Evolutionary conservation across 2,888 invertebrate species (phyloP).

Genomic region (Cephus nigrinus): DNA sequence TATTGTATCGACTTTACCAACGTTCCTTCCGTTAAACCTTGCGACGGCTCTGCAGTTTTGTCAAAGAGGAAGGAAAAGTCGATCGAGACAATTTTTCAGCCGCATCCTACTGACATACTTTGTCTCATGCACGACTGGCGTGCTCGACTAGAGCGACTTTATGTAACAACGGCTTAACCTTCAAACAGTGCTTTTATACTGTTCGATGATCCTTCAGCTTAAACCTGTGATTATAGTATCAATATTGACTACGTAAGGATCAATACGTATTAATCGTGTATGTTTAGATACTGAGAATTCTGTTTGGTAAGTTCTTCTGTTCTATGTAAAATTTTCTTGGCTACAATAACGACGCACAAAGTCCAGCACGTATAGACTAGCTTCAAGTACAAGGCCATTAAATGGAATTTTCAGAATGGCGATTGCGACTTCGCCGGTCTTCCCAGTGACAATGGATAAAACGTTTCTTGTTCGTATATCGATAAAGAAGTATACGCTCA

Average conservation of each 20-base stretch:
- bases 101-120: slow-evolving; percentile 54
- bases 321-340: not conserved
- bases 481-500: not conserved
- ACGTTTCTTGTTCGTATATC: not conserved
- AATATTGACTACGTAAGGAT: not conserved
- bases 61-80: not conserved
- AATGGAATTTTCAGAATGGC: not conserved
- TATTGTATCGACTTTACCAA: not conserved
- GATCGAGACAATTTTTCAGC: not conserved
- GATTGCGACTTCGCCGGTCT: not conserved
- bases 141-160: not conserved
- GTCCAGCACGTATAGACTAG: not conserved
- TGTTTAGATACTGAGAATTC: not conserved
- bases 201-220: not conserved
- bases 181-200: not conserved
- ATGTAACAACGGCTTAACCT: not conserved
- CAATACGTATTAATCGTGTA: not conserved
- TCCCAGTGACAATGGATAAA: not conserved
- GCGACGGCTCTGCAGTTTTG: not conserved
- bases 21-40: not conserved
- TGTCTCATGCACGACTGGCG: not conserved
- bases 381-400: not conserved
- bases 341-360: not conserved
- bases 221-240: not conserved
- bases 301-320: not conserved